Base-by-base conservation (phyloP, 2,113 vertebrate genomes). In the Pipa parva region DNA sequence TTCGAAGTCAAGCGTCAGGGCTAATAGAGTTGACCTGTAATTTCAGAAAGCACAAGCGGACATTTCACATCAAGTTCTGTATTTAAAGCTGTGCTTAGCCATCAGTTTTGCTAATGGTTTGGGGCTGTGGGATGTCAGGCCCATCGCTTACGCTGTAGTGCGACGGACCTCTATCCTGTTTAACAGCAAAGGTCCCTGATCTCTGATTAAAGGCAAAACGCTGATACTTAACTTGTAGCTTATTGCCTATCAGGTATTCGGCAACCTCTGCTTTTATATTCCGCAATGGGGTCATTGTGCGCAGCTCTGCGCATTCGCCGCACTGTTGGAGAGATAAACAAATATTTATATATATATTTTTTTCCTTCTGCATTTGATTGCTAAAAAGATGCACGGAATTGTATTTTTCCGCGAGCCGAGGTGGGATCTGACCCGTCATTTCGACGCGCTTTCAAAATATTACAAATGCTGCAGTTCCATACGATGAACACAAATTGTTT, bases 21-120 rank as follows among this genome's bases (percentile, higher is more conserved):
- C 28, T 82, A 84, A 76, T 81, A 79, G 72, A 79, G 58, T 81
- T 82, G 73, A 75, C 72, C 75, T 82, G 66, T 76, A 72, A 77
- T 81, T 83, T 83, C 58, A 64, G 75, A 80, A 80, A 73, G 73
- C 69, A 72, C 59, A 60, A 15, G 28, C 64, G 76, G 76, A 78
- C 59, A 26, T 72, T 78, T 77, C 58, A 76, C 48, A 72, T 36
- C 42, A 51, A 20, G 21, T 48, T 49, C 21, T 79, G 79, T 77
- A 76, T 78, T 76, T 82, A 76, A 81, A 81, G 63, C 64, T 76
- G 59, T 80, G 45, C 76, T 79, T 78, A 78, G 61, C 67, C 73
- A 75, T 79, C 63, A 63, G 12, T 81, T 81, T 73, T 74, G 72
- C 36, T 72, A 72, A 63, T 61, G 73, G 71, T 64, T 37, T 59